Percentiles rank a stretch among this genome's conserved stretches.
Evolutionary conservation across 2,797 vertebrate genomes (phyloP).

Genomic region (Urocyon cinereoargenteus): DNA sequence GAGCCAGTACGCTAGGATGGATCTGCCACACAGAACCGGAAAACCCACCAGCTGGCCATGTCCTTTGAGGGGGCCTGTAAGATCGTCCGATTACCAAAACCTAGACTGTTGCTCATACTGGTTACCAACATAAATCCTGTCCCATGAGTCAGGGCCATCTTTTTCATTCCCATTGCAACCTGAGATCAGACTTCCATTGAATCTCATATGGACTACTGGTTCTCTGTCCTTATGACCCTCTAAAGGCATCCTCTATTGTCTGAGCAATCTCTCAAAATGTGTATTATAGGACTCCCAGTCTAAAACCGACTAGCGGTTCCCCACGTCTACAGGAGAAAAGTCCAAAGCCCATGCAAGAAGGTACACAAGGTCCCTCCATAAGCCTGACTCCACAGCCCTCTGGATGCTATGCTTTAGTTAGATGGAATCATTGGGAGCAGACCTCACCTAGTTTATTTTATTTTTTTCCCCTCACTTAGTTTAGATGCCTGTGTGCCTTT

Average conservation of each 20-base stretch:
- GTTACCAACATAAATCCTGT: neutral
- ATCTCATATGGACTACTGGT: neutral
- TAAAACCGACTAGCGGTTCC: neutral
- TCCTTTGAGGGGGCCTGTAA: neutral
- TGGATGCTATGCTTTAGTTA: neutral
- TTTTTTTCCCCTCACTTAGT: too few relatives aligned
- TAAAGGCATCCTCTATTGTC: neutral
- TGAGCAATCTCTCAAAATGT: neutral
- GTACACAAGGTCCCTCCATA: too few relatives aligned
- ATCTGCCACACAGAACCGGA: neutral
- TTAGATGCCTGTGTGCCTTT: neutral
- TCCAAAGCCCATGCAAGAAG: too few relatives aligned
- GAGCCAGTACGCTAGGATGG: neutral
- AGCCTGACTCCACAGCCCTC: neutral
- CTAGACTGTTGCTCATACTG: neutral
- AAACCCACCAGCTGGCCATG: neutral
- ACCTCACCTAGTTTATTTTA: neutral
- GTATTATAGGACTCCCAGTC: too few relatives aligned
- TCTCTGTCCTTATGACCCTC: neutral
- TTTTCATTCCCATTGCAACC: neutral
- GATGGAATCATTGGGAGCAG: neutral
- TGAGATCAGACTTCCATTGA: neutral
- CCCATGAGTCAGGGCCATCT: neutral
- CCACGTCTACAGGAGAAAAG: neutral
- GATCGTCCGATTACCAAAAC: neutral